A percentile compares a stretch with the other conserved stretches of the same genome.
phyloP scores from a whole-genome alignment of 2,888 invertebrate genomes.

The Unio delphinus region DNA sequence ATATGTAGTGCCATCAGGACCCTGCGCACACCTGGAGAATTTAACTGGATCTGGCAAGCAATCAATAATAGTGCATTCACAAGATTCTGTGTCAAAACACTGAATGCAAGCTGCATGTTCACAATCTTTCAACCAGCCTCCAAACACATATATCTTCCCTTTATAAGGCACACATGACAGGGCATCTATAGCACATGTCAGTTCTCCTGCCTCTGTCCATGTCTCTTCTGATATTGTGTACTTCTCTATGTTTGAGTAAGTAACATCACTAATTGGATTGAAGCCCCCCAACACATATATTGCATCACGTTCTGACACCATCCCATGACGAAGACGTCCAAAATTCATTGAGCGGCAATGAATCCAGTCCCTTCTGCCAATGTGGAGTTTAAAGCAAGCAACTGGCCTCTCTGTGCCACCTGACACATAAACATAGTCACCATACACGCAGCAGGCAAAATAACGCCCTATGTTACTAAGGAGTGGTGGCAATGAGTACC shows the following conservation, averaged over 20 bases:
- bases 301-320: slow-evolving; percentile 31
- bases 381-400: slow-evolving; percentile 33
- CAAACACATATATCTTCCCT: slow-evolving; percentile 38
- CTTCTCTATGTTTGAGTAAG: slow-evolving; percentile 33
- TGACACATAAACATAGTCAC: slow-evolving; percentile 37
- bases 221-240: slow-evolving; percentile 38
- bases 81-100: slow-evolving; percentile 31
- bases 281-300: slow-evolving; percentile 39
- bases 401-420: slow-evolving; percentile 37
- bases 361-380: slow-evolving; percentile 35
- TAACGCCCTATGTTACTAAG: slow-evolving; percentile 39
- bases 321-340: slow-evolving; percentile 33
- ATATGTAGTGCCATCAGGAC: slow-evolving; percentile 25
- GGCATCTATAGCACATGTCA: slow-evolving; percentile 35
- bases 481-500: slow-evolving; percentile 39
- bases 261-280: slow-evolving; percentile 37
- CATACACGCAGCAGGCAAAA: slow-evolving; percentile 36
- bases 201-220: slow-evolving; percentile 37
- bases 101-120: slow-evolving; percentile 36
- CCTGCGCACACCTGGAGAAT: slow-evolving; percentile 35
- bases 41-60: slow-evolving; percentile 36
- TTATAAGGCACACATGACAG: slow-evolving; percentile 32
- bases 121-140: slow-evolving; percentile 37
- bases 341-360: slow-evolving; percentile 40
- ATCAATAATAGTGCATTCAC: slow-evolving; percentile 33